Evolutionary conservation across 2,797 vertebrate genomes (phyloP).

Genomic region (Leucoraja ocellata): DNA sequence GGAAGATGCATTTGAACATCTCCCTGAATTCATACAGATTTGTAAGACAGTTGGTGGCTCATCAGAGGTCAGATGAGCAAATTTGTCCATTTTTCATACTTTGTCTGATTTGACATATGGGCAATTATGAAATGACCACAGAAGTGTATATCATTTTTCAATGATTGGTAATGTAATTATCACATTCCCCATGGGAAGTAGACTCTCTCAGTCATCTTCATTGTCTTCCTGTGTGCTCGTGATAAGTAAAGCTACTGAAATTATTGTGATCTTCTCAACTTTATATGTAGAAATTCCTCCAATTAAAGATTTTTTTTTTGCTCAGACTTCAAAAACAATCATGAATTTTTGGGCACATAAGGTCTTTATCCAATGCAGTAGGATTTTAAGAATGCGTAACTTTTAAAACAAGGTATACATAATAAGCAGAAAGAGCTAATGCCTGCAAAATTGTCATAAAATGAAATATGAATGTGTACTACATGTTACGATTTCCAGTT

Average conservation of each 20-base stretch:
- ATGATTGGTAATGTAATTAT: neutral
- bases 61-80: neutral
- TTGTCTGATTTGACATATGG: neutral
- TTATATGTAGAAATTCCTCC: neutral
- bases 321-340: neutral
- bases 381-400: neutral
- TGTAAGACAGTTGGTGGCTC: neutral
- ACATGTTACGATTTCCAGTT: too few relatives aligned
- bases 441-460: too few relatives aligned
- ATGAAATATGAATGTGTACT: too few relatives aligned
- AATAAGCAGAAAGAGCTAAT: neutral
- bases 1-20: neutral
- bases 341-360: neutral
- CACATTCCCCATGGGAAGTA: slow-evolving; percentile 5
- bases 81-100: neutral
- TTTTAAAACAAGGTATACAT: neutral
- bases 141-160: neutral
- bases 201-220: neutral
- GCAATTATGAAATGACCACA: neutral
- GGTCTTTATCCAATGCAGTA: neutral
- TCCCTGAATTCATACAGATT: neutral
- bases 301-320: neutral
- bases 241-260: neutral
- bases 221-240: neutral
- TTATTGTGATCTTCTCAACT: neutral